Conservation (phyloP, 2,797 vertebrate species). For the Podarcis siculus region DNA sequence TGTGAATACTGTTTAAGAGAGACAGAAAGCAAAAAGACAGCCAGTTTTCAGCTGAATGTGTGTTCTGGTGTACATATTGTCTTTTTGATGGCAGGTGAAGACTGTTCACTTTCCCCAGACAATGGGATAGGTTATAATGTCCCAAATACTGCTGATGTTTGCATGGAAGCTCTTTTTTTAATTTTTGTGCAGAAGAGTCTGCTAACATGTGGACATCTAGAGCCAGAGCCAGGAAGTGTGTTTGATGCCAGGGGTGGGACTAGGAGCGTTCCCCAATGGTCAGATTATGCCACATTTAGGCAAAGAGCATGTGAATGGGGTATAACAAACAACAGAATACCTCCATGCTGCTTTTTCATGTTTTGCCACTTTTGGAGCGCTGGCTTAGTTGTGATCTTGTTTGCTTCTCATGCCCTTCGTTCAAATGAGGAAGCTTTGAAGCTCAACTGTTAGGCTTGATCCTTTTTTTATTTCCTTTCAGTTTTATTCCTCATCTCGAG, state of each 20-base stretch:
- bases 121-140: too few relatives aligned
- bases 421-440: not conserved
- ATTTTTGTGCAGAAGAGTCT: too few relatives aligned
- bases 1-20: not conserved
- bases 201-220: too few relatives aligned
- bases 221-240: too few relatives aligned
- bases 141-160: too few relatives aligned
- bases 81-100: not conserved
- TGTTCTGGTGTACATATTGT: not conserved
- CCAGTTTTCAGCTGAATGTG: not conserved
- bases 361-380: not conserved
- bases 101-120: not conserved
- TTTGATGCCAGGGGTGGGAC: too few relatives aligned
- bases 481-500: constrained; percentile 9
- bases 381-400: not conserved
- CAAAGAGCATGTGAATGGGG: not conserved
- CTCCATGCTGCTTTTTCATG: not conserved
- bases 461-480: not conserved
- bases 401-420: not conserved
- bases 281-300: too few relatives aligned
- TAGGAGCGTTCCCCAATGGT: too few relatives aligned
- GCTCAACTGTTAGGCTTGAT: not conserved
- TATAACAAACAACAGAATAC: not conserved
- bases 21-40: not conserved
- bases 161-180: too few relatives aligned